Percentiles rank a stretch among this genome's conserved stretches.
Evolutionary conservation across 1,140 invertebrate species (phyloP).

Genomic region (Micrasema longulum): DNA sequence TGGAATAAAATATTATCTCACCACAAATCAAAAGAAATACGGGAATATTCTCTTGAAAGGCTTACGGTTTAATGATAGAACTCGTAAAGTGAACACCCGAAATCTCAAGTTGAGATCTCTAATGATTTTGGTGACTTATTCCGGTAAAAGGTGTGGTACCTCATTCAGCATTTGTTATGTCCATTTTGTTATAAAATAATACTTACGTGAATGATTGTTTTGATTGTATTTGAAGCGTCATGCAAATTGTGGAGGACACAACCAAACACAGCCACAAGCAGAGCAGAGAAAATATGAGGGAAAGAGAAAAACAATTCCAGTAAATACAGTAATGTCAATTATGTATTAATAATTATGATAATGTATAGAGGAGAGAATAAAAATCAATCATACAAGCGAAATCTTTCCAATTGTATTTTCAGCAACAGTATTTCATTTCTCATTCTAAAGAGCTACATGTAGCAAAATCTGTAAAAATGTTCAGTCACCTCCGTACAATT

Average conservation of each 20-base stretch:
- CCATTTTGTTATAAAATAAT: conserved; percentile 60
- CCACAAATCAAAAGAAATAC: conserved; percentile 20
- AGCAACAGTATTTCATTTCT: too few species aligned
- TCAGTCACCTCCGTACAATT: conserved; percentile 35
- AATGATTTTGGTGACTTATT: conserved; percentile 35
- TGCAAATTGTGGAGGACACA: conserved; percentile 79
- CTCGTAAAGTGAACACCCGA: too few species aligned
- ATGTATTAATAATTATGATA: conserved; percentile 43
- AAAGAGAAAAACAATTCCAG: conserved; percentile 74
- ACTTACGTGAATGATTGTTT: conserved; percentile 86
- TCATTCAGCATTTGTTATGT: conserved; percentile 46
- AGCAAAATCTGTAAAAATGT: background rate
- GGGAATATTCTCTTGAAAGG: too few species aligned
- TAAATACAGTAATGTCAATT: conserved; percentile 61
- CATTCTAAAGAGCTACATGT: background rate
- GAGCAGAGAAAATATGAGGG: conserved; percentile 80
- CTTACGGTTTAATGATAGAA: too few species aligned
- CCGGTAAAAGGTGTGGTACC: conserved; percentile 45
- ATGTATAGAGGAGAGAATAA: conserved; percentile 52
- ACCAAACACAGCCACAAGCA: conserved; percentile 80
- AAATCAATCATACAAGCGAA: conserved; percentile 56
- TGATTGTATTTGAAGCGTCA: conserved; percentile 79
- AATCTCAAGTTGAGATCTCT: background rate
- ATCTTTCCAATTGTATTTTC: conserved; percentile 41
- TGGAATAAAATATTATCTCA: conserved; percentile 21